phyloP scores from a whole-genome alignment of 2,797 vertebrate species.

The Dendrocincla tyrannina region DNA sequence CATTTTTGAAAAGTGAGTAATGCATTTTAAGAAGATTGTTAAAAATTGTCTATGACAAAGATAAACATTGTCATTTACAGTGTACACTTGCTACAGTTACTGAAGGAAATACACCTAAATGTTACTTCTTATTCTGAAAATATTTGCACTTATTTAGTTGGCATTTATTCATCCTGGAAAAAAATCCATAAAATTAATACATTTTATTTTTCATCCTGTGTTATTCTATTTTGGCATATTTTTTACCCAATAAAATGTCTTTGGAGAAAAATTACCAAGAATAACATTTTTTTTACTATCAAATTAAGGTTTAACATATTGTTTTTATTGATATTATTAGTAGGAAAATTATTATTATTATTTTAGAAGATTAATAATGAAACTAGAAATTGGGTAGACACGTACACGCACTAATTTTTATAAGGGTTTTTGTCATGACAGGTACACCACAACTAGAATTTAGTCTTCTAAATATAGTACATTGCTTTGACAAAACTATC shows the following conservation, averaged over 20 bases:
- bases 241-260: not conserved
- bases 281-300: not conserved
- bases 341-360: not conserved
- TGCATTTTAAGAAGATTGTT: not conserved
- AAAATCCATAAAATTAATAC: not conserved
- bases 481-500: not conserved
- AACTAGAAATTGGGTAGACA: not conserved
- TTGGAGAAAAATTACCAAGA: not conserved
- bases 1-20: not conserved
- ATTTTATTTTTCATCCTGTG: not conserved
- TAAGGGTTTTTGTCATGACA: not conserved
- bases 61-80: not conserved
- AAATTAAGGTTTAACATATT: not conserved
- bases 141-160: not conserved
- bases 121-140: not conserved
- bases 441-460: not conserved
- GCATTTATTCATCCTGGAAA: not conserved
- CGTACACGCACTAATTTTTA: not conserved
- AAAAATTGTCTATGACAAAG: not conserved
- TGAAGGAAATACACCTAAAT: not conserved
- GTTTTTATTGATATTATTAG: not conserved
- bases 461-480: not conserved
- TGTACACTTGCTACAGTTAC: not conserved
- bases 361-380: not conserved
- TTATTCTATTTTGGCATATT: not conserved